These are phyloP conservation scores for Pelagia noctiluca DNA, from an alignment of 30 jellyfish, hydroid and myxozoan genomes.

Conservation along the genomic window DNA sequence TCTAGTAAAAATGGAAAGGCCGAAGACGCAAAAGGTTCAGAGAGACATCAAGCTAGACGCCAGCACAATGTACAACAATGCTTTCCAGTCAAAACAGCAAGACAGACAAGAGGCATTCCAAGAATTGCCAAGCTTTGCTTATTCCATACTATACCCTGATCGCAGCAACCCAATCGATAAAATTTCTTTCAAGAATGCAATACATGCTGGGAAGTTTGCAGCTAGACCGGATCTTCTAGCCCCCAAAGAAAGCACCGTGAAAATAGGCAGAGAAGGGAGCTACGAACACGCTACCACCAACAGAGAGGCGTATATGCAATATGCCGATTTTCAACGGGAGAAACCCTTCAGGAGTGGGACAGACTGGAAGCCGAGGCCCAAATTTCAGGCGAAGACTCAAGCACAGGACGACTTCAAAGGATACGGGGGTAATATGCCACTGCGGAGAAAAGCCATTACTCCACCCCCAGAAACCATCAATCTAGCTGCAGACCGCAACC, in stretches of 20 bases:
- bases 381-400: conserved; percentile 75
- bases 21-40: conserved; percentile 37
- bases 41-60: conserved; percentile 46
- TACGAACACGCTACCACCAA: conserved; percentile 70
- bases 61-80: conserved; percentile 72
- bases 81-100: conserved; percentile 44
- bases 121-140: conserved; percentile 82
- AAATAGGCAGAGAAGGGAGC: conserved; percentile 70
- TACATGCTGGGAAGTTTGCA: conserved; percentile 73
- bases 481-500: conserved; percentile 50
- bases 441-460: conserved; percentile 56
- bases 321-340: conserved; percentile 26
- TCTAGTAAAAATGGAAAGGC: conserved; percentile 59
- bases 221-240: conserved; percentile 52
- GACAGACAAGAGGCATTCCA: conserved; percentile 44
- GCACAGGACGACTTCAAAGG: conserved; percentile 73
- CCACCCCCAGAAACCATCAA: conserved; percentile 81
- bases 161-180: conserved; percentile 59
- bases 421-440: conserved; percentile 58
- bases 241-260: conserved; percentile 59
- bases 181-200: conserved; percentile 59
- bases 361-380: conserved; percentile 59
- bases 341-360: conserved; percentile 37
- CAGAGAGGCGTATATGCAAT: conserved; percentile 43
- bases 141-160: conserved; percentile 80